These are phyloP conservation scores for Sula dactylatra DNA, from an alignment of 2,113 vertebrate species.

Conservation along the genomic window DNA sequence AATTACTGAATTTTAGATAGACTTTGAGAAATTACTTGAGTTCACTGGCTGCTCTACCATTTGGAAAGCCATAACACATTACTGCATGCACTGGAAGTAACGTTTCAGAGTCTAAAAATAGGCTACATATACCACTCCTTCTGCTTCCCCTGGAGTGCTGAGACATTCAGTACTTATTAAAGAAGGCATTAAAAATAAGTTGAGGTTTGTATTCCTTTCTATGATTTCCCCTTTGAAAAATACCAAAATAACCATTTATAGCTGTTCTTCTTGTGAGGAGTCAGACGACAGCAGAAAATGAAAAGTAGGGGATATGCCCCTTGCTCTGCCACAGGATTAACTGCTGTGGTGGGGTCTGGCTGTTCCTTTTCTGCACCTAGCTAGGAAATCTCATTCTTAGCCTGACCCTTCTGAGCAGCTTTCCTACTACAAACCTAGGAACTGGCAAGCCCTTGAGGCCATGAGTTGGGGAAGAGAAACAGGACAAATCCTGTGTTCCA, in stretches of 20 bases:
- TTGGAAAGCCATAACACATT: background rate
- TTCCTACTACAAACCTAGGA: background rate
- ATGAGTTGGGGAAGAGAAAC: background rate
- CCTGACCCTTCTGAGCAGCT: background rate
- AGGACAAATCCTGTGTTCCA: background rate
- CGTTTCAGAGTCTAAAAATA: background rate
- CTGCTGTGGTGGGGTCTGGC: rapidly evolving
- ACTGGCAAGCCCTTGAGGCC: background rate
- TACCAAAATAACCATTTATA: background rate
- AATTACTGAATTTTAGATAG: background rate
- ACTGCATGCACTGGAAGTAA: background rate
- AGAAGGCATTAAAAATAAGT: conserved; percentile 7
- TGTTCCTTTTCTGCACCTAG: background rate
- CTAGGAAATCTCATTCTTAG: background rate
- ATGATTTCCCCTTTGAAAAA: background rate
- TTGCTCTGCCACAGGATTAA: rapidly evolving
- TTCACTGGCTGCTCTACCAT: background rate
- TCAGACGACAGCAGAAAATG: background rate
- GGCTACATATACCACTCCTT: background rate
- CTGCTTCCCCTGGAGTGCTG: background rate
- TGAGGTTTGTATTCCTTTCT: background rate
- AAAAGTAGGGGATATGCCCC: background rate
- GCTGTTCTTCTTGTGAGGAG: background rate
- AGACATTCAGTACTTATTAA: conserved; percentile 46
- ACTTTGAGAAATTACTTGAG: background rate